A percentile compares a stretch with the other conserved stretches of the same genome.
Conservation (phyloP, 2,797 vertebrate genomes). For the Helostoma temminkii region DNA sequence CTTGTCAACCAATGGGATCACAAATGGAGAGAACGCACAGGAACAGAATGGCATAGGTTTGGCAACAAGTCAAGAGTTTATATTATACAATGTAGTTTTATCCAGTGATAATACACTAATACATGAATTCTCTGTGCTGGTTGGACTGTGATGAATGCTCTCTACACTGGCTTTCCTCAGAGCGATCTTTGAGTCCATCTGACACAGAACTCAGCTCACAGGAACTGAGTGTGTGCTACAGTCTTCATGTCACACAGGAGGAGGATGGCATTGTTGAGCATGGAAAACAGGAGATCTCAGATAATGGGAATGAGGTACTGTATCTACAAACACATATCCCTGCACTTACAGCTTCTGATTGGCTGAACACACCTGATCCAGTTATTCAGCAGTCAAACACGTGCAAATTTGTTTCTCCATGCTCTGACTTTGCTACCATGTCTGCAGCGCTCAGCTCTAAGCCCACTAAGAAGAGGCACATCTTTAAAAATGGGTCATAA, state of each 20-base stretch:
- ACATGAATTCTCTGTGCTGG: neutral
- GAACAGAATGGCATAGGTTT: constrained; percentile 79
- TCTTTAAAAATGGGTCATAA: too few species aligned
- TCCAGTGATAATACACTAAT: neutral
- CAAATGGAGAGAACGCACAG: constrained; percentile 54
- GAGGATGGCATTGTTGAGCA: constrained; percentile 54
- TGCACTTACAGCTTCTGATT: too few species aligned
- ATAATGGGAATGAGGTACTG: constrained; percentile 79
- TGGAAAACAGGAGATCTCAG: constrained; percentile 59
- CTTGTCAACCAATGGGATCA: constrained; percentile 66
- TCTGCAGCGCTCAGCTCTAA: neutral
- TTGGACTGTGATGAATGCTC: constrained; percentile 2
- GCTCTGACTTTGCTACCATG: too few species aligned
- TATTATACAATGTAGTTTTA: neutral
- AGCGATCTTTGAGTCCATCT: constrained; percentile 69
- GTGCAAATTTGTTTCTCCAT: neutral
- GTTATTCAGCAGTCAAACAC: too few species aligned
- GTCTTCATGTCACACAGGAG: constrained; percentile 32
- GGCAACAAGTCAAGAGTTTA: neutral
- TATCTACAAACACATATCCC: neutral
- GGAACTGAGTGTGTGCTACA: constrained; percentile 59
- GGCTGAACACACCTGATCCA: too few species aligned
- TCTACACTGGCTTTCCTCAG: constrained; percentile 44
- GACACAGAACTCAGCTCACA: constrained; percentile 71
- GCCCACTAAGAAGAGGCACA: neutral